Percentiles rank a stretch among this genome's conserved stretches.
Evolutionary conservation across 2,888 invertebrate genomes (phyloP).

Genomic region (Folsomia candida): DNA sequence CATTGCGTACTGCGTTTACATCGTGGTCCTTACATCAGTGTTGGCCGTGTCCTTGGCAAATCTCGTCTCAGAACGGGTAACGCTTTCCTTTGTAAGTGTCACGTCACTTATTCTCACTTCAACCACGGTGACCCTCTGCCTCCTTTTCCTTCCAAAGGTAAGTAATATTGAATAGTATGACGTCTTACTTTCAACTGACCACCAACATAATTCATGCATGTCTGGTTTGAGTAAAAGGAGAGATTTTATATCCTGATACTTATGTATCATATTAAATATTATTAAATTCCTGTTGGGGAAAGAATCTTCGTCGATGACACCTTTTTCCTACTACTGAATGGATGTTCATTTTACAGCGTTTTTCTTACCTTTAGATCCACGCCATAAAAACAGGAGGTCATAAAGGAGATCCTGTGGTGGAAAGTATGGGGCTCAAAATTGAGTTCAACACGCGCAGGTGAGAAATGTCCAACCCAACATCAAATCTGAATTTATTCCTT

Average conservation of each 20-base stretch:
- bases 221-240: not conserved
- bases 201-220: not conserved
- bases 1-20: slow-evolving; percentile 89
- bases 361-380: slow-evolving; percentile 53
- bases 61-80: slow-evolving; percentile 76
- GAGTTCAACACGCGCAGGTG: slow-evolving; percentile 77
- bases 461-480: no score
- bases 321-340: no score
- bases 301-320: no score
- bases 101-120: slow-evolving; percentile 79
- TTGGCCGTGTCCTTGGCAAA: slow-evolving; percentile 86
- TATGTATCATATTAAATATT: no score
- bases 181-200: not conserved
- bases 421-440: slow-evolving; percentile 82
- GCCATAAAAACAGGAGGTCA: slow-evolving; percentile 53
- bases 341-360: not conserved
- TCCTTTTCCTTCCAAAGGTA: slow-evolving; percentile 82
- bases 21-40: slow-evolving; percentile 81
- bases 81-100: slow-evolving; percentile 76
- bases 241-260: no score
- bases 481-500: no score
- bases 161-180: no score
- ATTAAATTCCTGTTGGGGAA: no score
- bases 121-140: slow-evolving; percentile 79
- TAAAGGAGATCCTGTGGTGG: slow-evolving; percentile 71